Percentiles rank a stretch among this genome's conserved stretches.
These are phyloP conservation scores for Caranx melampygus DNA, from an alignment of 2,113 vertebrate species.

Conservation along the genomic window DNA sequence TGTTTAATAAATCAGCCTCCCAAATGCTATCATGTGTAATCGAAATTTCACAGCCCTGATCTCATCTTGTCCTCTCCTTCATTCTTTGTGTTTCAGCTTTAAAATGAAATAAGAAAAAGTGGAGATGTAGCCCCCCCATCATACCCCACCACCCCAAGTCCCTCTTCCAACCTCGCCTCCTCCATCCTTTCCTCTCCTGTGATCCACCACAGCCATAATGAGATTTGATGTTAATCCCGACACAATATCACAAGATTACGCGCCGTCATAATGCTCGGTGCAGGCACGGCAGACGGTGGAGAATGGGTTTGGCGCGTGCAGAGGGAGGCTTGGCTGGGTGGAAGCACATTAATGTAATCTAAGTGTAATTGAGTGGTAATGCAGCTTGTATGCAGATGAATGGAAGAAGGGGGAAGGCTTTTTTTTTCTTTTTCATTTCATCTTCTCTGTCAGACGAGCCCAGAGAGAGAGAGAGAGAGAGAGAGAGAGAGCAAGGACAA, in stretches of 20 bases:
- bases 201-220: slow-evolving; percentile 68
- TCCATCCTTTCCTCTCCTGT: slow-evolving; percentile 15
- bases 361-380: slow-evolving; percentile 77
- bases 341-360: slow-evolving; percentile 77
- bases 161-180: slow-evolving; percentile 12
- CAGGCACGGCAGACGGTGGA: slow-evolving; percentile 50
- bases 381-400: slow-evolving; percentile 69
- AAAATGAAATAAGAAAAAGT: slow-evolving; percentile 31
- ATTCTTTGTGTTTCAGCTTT: not conserved
- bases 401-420: not conserved
- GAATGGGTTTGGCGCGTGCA: slow-evolving; percentile 66
- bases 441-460: not conserved
- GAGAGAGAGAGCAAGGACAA: not conserved
- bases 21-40: slow-evolving; percentile 64
- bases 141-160: not conserved
- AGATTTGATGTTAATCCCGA: slow-evolving; percentile 82
- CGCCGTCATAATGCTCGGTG: slow-evolving; percentile 48
- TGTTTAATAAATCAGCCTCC: slow-evolving; percentile 29
- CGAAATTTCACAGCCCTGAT: slow-evolving; percentile 70
- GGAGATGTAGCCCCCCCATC: not conserved
- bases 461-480: slow-evolving; percentile 16
- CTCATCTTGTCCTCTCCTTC: slow-evolving; percentile 45
- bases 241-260: slow-evolving; percentile 82
- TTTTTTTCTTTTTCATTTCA: not conserved
- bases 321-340: slow-evolving; percentile 51